These are phyloP conservation scores for Anarsia innoxiella DNA, from an alignment of 2,888 invertebrate genomes.

Conservation along the genomic window DNA sequence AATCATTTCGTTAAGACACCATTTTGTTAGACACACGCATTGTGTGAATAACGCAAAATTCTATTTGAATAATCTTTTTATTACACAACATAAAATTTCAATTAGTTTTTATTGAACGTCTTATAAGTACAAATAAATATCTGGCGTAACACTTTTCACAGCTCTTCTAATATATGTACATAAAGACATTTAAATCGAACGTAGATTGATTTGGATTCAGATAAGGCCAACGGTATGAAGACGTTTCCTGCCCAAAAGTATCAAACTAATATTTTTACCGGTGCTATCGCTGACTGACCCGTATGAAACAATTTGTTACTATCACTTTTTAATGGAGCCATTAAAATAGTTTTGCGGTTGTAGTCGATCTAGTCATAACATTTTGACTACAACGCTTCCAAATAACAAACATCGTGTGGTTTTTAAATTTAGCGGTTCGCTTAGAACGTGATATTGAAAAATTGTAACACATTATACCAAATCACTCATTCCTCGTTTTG, in stretches of 20 bases:
- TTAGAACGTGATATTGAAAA: conserved; percentile 41
- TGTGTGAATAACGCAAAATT: too few relatives aligned
- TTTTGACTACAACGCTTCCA: conserved; percentile 48
- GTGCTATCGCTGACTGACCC: conserved; percentile 31
- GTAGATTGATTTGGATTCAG: conserved; percentile 29
- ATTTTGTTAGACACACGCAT: too few relatives aligned
- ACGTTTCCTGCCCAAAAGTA: conserved; percentile 40
- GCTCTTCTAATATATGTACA: conserved; percentile 5
- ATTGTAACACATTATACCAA: conserved; percentile 40
- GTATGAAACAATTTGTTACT: conserved; percentile 59
- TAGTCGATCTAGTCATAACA: conserved; percentile 34
- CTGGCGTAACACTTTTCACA: conserved; percentile 1
- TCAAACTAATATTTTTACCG: conserved; percentile 27
- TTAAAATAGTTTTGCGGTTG: conserved; percentile 65
- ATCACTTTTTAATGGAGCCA: conserved; percentile 67
- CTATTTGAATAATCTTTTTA: too few relatives aligned
- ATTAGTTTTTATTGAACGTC: too few relatives aligned
- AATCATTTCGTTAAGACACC: too few relatives aligned
- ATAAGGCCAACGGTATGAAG: conserved; percentile 36
- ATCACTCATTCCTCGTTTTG: conserved; percentile 35
- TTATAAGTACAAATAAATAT: not conserved
- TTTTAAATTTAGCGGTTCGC: conserved; percentile 34
- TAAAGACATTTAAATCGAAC: conserved; percentile 13
- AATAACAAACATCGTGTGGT: conserved; percentile 60
- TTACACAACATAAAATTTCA: too few relatives aligned